Percentiles rank a stretch among this genome's conserved stretches.
These are phyloP conservation scores for Brachypalpus laphriformis DNA, from an alignment of 2,888 invertebrate genomes.

Conservation along the genomic window DNA sequence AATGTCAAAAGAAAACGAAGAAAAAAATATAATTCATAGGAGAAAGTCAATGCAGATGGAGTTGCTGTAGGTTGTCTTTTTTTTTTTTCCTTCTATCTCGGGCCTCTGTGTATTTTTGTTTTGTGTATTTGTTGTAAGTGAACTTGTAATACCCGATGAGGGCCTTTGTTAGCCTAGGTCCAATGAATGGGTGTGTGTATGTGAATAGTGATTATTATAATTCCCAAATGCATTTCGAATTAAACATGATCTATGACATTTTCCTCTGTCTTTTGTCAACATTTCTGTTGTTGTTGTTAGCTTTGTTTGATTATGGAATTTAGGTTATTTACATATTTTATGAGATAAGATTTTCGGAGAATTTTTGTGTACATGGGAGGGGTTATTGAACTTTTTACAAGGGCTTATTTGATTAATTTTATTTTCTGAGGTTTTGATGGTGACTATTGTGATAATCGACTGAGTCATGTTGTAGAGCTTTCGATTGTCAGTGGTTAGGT, in stretches of 20 bases:
- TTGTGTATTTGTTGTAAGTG: constrained; percentile 49
- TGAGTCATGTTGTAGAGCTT: not conserved
- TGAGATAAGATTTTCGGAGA: constrained; percentile 28
- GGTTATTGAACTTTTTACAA: constrained; percentile 41
- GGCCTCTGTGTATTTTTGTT: constrained; percentile 10
- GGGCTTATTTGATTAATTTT: not conserved
- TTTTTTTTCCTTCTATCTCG: constrained; percentile 45
- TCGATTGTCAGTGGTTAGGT: not conserved
- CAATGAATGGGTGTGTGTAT: constrained; percentile 3
- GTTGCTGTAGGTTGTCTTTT: constrained; percentile 66
- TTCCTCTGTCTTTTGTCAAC: constrained; percentile 12
- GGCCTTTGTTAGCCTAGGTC: constrained; percentile 68
- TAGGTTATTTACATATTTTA: constrained; percentile 63
- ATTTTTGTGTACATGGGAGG: not conserved
- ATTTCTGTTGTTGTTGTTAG: not conserved
- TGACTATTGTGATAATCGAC: not conserved
- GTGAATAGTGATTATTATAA: constrained; percentile 19
- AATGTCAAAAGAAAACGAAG: constrained; percentile 42
- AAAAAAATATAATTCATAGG: constrained; percentile 54
- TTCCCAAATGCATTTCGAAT: constrained; percentile 20
- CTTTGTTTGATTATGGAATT: constrained; percentile 46
- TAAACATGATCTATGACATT: constrained; percentile 46
- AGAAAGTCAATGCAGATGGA: constrained; percentile 71
- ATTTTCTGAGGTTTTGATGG: not conserved
- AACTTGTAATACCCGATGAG: constrained; percentile 54